Evolutionary conservation across 2,113 vertebrate genomes (phyloP), one percentile per base, ranked within the genome.

Genomic region (Rissa tridactyla): DNA sequence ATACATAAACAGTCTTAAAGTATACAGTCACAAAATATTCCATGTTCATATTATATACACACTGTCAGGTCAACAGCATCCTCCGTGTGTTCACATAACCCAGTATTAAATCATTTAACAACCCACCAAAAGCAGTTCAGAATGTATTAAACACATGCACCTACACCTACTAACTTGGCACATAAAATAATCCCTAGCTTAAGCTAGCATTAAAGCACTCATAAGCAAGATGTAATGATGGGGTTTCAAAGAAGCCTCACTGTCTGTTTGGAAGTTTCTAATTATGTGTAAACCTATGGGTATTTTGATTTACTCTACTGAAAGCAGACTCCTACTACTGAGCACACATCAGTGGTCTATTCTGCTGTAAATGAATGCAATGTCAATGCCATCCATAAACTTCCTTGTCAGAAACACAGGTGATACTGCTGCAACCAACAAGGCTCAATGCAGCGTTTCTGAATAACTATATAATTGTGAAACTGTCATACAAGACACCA

Each of bases 121-220:
- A 94, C 42, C 55, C 8, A 21, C 69, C 91, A 93, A 70, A 95
- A 66, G 97, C 79, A 90, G 62, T 70, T 96, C 47, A 97, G 88
- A 84, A 95, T 71, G 82, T 86, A 95, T 90, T 96, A 94, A 89
- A 97, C 12, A 25, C 82, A 94, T 25, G 65, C 60, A 96, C 25
- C 76, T 94, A 87, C 88, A 96, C 66, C 80, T 88, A 93, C 86
- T 94, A 97, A 95, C 52, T 89, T 90, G 87, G 36, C 66, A 94
- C 80, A 95, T 80, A 94, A 96, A 97, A 97, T 94, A 97, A 96
- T 90, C 58, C 68, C 47, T 52, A 93, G 38, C 30, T 96, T 92
- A 95, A 84, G 26, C 80, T 49, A 57, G 75, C 58, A 95, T 89
- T 96, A 93, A 88, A 88, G 72, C 0, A 3, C 34, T 79, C 69